Base-by-base conservation (phyloP, 2,888 invertebrate genomes). In the Hybos culiciformis region DNA sequence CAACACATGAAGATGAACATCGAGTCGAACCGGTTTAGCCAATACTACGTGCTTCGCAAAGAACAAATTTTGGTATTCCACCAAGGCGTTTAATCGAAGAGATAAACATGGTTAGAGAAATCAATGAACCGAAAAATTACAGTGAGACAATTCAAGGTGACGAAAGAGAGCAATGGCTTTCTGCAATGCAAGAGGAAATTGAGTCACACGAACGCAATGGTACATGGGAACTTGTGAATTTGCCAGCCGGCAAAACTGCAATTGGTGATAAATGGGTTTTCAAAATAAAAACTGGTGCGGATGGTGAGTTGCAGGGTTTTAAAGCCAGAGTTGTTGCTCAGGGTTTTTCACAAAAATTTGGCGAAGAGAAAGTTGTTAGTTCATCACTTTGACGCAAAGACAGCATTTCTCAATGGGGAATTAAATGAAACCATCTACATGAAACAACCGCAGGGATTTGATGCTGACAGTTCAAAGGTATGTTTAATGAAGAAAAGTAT, bases 251-350 rank as follows among this genome's bases (percentile, higher is more conserved):
- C 7, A 47, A 45, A 47, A 37, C 37, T 5, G 26, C 15, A 21
- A 41, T 41, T 19, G 38, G 45, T 24, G 46, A 44, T 15, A 18
- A 12, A 34, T 14, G 39, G 14, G 46, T 43, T 4, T n/a, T n/a
- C n/a, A n/a, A n/a, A n/a, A n/a, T n/a, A n/a, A n/a, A n/a, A n/a
- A n/a, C n/a, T n/a, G n/a, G n/a, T n/a, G n/a, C n/a, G n/a, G n/a
- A n/a, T n/a, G n/a, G n/a, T n/a, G n/a, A n/a, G n/a, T n/a, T n/a
- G n/a, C n/a, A n/a, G n/a, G n/a, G n/a, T n/a, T n/a, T n/a, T n/a
- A n/a, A n/a, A n/a, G n/a, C n/a, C n/a, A 43, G 44, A 33, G 11
- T 44, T 29, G 42, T 44, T n/a, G 44, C 46, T n/a, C 44, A 44
- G 19, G 46, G 46, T 11, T 42, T 36, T 37, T 42, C 42, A 21